Evolutionary conservation across 2,113 vertebrate genomes (phyloP), one percentile per base, ranked within the genome.

Genomic region (Hemiprocne comata): DNA sequence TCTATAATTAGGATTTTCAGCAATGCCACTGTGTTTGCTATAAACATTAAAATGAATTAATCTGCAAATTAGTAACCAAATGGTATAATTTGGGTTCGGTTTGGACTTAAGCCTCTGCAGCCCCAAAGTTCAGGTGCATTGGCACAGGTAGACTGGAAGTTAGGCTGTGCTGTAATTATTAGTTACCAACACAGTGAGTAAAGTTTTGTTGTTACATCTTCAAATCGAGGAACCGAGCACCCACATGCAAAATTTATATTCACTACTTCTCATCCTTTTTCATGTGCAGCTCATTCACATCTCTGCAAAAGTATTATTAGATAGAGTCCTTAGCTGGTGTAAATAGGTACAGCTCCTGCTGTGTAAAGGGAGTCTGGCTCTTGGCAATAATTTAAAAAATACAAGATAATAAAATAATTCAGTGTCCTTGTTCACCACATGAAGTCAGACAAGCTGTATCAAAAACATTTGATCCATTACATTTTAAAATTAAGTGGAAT

Each of bases 1-100:
- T 97, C 86, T 95, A 73, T 95, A 95, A 81, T 91, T 97, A 92
- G 82, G 61, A 88, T 97, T 97, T 95, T 95, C 90, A 90, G 87
- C 51, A 76, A 38, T 18, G n/a, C 44, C 1, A 0, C 66, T 50
- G 28, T 86, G 86, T 93, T 96, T 96, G 67, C 66, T 75, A 67
- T 79, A 90, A 91, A 95, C 0, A 7, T 51, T 93, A 76, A 92
- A 77, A 65, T 71, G 17, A 96, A 91, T 77, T 75, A 80, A 90
- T 94, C 89, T 51, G 72, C 48, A 87, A 64, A 94, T 95, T 85
- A 93, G 90, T 94, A 75, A 75, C 36, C 48, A 61, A 74, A 65
- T 4, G 7, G 50, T 25, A 77, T 75, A 85, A 91, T 78, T 75
- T 61, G 62, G 29, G 23, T 50, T 76, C 2, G 1, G 5, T 87